Evolutionary conservation across 2,797 vertebrate genomes (phyloP).

Genomic region (Poeciliopsis paucimaculata): DNA sequence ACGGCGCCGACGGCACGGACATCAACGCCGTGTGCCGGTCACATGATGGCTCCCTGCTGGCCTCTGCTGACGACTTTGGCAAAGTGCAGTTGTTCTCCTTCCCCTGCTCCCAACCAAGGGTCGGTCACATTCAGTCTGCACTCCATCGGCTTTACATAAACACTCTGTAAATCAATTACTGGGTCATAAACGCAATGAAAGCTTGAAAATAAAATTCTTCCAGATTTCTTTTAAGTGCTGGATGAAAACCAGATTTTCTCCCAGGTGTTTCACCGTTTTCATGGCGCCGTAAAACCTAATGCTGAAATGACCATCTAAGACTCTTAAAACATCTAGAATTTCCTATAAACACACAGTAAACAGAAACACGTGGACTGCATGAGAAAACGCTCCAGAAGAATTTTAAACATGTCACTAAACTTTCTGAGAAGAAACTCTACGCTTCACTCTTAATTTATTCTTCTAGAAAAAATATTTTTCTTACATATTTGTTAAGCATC

Average conservation of each 20-base stretch:
- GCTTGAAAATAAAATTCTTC: neutral
- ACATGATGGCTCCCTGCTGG: constrained; percentile 83
- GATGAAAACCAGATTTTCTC: neutral
- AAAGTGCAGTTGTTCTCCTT: constrained; percentile 91
- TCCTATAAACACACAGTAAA: neutral
- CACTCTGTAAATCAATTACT: neutral
- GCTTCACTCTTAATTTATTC: too few species aligned
- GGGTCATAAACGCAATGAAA: neutral
- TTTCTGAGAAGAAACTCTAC: neutral
- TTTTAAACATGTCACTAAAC: neutral
- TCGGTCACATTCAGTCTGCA: constrained; percentile 62
- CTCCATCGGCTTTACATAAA: neutral
- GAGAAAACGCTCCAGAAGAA: neutral
- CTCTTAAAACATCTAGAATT: neutral
- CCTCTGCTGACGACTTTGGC: constrained; percentile 91
- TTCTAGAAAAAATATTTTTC: too few species aligned
- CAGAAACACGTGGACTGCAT: neutral
- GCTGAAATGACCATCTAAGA: neutral
- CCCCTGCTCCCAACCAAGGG: constrained; percentile 89
- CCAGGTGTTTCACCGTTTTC: neutral
- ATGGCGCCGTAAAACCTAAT: neutral
- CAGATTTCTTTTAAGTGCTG: neutral
- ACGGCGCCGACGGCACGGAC: constrained; percentile 92
- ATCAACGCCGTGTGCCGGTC: constrained; percentile 90
- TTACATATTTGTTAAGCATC: too few species aligned